Base-by-base conservation (phyloP, 2,888 invertebrate species). In the Zygothrica quintamaculata region DNA sequence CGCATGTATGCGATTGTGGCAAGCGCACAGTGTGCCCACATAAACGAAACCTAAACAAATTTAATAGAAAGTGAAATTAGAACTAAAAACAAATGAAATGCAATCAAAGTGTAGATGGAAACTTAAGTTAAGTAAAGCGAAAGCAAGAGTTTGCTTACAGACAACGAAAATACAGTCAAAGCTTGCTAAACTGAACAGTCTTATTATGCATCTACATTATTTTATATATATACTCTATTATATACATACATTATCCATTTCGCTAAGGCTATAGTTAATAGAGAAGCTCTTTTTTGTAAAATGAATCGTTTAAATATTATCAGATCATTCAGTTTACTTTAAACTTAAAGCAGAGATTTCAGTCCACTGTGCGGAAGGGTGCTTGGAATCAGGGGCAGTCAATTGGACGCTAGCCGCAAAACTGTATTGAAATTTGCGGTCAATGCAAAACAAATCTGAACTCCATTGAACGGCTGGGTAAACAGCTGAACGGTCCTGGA, bases 381-480 rank as follows among this genome's bases (percentile, higher is more conserved):
- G 33, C 11, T 11, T 6, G 33, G 8, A 12, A 5, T 2, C 13
- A 36, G 55, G 62, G 58, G 64, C 58, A 39, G 53, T 50, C 61
- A 75, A 82, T 79, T 74, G 81, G 33, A 60, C 48, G 61, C 71
- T 66, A 64, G 58, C 80, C 80, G 84, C 80, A 81, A 76, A 81
- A 79, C 70, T 81, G 73, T 81, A 81, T 81, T 81, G 80, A 81
- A 81, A 85, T 82, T 81, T 81, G 80, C 85, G 80, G 80, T 80
- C 80, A 85, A 85, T 85, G 82, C 73, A 73, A 80, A 80, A 79
- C 80, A 80, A 80, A 76, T 85, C 65, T 70, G 67, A 82, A 85
- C 80, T 82, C 69, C 59, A 66, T 64, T 81, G 67, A 62, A 73
- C 62, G 71, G 48, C 65, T 72, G 70, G 56, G 48, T 61, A 69